Percentiles rank a stretch among this genome's conserved stretches.
These are phyloP conservation scores for Marronus borbonicus DNA, from an alignment of 2,888 invertebrate species.

Conservation along the genomic window DNA sequence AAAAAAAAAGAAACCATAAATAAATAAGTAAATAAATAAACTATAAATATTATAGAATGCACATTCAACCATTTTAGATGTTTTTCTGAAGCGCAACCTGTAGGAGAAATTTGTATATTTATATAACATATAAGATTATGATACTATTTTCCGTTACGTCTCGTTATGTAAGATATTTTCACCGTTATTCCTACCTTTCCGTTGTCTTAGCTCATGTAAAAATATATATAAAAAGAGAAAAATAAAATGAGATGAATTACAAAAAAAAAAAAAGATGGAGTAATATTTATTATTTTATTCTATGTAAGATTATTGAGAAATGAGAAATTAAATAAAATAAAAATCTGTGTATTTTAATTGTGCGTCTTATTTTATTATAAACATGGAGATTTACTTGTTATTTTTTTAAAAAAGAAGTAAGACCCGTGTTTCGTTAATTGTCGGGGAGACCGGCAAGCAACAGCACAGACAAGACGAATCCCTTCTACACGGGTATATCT, in stretches of 20 bases:
- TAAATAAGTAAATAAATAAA: slow-evolving; percentile 3
- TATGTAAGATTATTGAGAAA: slow-evolving; percentile 22
- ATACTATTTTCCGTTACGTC: slow-evolving; percentile 19
- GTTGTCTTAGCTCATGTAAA: slow-evolving; percentile 22
- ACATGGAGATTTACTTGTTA: no score
- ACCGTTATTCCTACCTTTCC: slow-evolving; percentile 16
- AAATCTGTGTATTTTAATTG: slow-evolving; percentile 33
- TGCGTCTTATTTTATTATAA: slow-evolving; percentile 1
- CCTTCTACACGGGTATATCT: no score
- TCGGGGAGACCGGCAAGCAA: no score
- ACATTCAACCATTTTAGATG: slow-evolving; percentile 31
- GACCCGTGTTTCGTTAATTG: no score
- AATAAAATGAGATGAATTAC: background rate
- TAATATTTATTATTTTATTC: slow-evolving; percentile 31
- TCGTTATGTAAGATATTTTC: slow-evolving; percentile 7
- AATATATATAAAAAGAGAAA: slow-evolving; percentile 1
- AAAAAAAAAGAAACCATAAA: slow-evolving; percentile 4
- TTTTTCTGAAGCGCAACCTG: slow-evolving; percentile 24
- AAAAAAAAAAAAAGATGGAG: background rate
- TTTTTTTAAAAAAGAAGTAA: no score
- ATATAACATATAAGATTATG: slow-evolving; percentile 16
- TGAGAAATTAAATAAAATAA: slow-evolving; percentile 22
- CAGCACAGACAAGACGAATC: no score
- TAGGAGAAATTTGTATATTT: slow-evolving; percentile 34
- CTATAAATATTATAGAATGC: slow-evolving; percentile 21